Conservation (phyloP, 1,140 invertebrate genomes). For the Armadillidium nasatum region DNA sequence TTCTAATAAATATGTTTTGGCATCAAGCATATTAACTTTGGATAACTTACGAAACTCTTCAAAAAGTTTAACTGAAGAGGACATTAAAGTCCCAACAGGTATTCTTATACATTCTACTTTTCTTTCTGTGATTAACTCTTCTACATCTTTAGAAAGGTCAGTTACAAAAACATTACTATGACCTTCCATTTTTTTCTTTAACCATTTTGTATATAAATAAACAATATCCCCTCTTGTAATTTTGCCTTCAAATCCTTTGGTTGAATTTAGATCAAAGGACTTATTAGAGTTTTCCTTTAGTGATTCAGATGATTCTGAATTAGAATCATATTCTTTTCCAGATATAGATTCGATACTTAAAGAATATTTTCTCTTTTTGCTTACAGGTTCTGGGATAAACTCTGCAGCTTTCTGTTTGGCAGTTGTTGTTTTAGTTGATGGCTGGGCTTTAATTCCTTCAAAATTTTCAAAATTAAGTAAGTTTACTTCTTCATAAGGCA, state of each 20-base stretch:
- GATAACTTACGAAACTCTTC: slow-evolving; percentile 37
- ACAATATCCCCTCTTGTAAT: slow-evolving; percentile 42
- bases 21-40: slow-evolving; percentile 35
- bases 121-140: slow-evolving; percentile 35
- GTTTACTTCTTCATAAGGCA: slow-evolving; percentile 7
- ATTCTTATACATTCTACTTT: slow-evolving; percentile 33
- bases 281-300: slow-evolving; percentile 2
- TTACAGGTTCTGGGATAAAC: background rate
- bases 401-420: background rate
- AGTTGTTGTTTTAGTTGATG: background rate
- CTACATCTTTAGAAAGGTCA: slow-evolving; percentile 39
- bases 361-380: background rate
- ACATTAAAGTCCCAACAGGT: slow-evolving; percentile 42
- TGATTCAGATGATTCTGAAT: background rate
- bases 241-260: slow-evolving; percentile 33
- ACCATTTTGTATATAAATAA: slow-evolving; percentile 37
- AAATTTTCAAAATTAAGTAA: background rate
- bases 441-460: background rate
- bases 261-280: slow-evolving; percentile 12
- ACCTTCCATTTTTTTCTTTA: slow-evolving; percentile 34
- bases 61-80: slow-evolving; percentile 40
- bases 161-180: slow-evolving; percentile 42
- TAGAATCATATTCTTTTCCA: slow-evolving; percentile 1
- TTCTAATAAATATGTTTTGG: slow-evolving; percentile 38
- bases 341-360: background rate